phyloP scores from a whole-genome alignment of 2,797 vertebrate species.

The Gymnothorax reevesii region DNA sequence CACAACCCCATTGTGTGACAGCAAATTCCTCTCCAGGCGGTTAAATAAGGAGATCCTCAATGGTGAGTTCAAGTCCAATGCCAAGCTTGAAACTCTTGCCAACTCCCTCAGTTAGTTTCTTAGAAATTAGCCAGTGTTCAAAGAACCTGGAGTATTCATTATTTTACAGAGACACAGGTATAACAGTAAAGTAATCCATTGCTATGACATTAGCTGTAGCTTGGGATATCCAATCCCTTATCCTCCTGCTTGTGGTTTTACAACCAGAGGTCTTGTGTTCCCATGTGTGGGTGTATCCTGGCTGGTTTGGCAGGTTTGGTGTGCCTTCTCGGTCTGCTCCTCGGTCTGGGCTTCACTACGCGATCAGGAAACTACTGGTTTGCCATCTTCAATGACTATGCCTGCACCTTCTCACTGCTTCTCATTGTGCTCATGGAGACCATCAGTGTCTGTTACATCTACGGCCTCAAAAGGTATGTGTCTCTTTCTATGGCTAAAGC shows the following conservation, averaged over 20 bases:
- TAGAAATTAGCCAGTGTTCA: not conserved
- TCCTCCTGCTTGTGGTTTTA: not conserved
- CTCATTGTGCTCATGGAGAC: conserved; percentile 87
- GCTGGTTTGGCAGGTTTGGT: conserved; percentile 68
- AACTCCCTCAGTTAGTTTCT: not conserved
- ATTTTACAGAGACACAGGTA: not conserved
- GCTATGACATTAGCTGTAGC: not conserved
- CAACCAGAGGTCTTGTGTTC: not conserved
- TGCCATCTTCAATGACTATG: conserved; percentile 90
- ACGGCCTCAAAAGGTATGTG: conserved; percentile 81
- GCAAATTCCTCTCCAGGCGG: conserved; percentile 67
- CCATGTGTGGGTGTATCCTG: not conserved
- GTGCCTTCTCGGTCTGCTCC: conserved; percentile 78
- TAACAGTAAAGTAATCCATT: not conserved
- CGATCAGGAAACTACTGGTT: conserved; percentile 92
- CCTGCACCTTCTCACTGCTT: conserved; percentile 84
- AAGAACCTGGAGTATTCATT: not conserved
- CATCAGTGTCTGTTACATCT: conserved; percentile 82
- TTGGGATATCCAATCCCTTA: not conserved
- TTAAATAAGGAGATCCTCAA: conserved; percentile 87
- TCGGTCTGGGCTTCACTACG: conserved; percentile 85
- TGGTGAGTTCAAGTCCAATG: conserved; percentile 67
- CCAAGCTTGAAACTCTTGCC: not conserved
- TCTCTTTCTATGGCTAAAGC: not conserved
- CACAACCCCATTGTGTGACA: conserved; percentile 89